phyloP scores from a whole-genome alignment of 2,113 vertebrate species.

The Castor canadensis region DNA sequence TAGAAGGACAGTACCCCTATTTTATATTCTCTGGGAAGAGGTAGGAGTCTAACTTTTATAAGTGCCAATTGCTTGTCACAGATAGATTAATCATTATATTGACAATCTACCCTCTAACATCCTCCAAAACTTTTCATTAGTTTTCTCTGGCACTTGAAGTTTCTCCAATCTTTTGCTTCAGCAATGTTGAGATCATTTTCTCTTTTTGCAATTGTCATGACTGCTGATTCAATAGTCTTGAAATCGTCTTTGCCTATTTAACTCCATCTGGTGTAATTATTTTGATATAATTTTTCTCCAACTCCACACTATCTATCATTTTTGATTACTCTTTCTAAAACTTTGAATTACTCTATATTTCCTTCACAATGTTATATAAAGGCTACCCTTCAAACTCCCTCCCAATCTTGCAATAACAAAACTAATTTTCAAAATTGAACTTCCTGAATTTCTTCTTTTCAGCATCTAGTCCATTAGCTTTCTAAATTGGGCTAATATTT shows the following conservation, averaged over 20 bases:
- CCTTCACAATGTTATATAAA: not conserved
- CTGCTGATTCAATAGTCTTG: not conserved
- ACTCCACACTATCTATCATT: not conserved
- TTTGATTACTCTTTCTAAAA: constrained; percentile 1
- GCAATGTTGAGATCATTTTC: not conserved
- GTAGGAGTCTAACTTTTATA: not conserved
- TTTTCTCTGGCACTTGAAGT: not conserved
- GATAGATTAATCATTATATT: not conserved
- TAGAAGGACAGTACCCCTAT: not conserved
- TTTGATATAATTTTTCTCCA: not conserved
- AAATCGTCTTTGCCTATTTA: not conserved
- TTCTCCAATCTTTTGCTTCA: not conserved
- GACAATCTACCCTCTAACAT: not conserved
- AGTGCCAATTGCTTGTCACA: not conserved
- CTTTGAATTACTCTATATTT: not conserved
- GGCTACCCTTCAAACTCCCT: not conserved
- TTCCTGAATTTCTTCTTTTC: not conserved
- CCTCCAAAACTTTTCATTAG: not conserved
- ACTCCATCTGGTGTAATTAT: not conserved
- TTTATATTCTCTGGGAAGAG: not conserved
- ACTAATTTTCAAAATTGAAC: not conserved
- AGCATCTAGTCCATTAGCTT: not conserved
- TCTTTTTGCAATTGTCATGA: not conserved
- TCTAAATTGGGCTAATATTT: not conserved
- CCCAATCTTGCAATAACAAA: not conserved